Evolutionary conservation across 1,140 invertebrate genomes (phyloP), one percentile per base, ranked within the genome.

Genomic region (Apis cerana): DNA sequence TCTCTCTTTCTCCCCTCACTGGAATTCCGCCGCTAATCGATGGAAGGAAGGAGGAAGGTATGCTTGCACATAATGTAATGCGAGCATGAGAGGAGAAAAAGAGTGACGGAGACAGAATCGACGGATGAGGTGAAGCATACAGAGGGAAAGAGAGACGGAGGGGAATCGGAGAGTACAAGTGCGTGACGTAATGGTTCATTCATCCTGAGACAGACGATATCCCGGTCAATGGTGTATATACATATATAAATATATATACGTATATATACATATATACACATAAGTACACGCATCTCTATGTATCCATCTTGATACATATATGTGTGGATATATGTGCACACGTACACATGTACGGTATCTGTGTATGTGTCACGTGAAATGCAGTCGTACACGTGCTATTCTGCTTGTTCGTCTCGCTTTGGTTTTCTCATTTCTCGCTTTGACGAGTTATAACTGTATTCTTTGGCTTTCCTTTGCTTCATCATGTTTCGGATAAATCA

Each of bases 181-280:
- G 90, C 90, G 91, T 93, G 93, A 93, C 93, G 92, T 92, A 93
- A 93, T 91, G 90, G 92, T 93, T 93, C 93, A 93, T 93, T 93
- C 92, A 93, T 93, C 92, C 91, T 90, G 88, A 89, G 90, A 90
- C 90, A 92, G 92, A 91, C 91, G 91, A 93, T 93, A 93, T 92
- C 90, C 90, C 91, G 91, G 92, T 93, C 92, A 93, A 93, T 93
- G 92, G 91, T 92, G 89, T 90, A 89, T 89, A 90, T 92, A 84
- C 78, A 75, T 56, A 75, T 79, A 74, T 76, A 85, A 82, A 48
- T 33, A 58, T 64, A 65, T 52, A 69, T 12, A 43, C 64, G 33
- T 61, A 58, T 59, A 56, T 27, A 69, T 43, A 27, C 1, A 27
- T 4, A 62, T 11, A 27, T 5, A 62, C 21, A 56, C 48, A 72